A percentile compares a stretch with the other conserved stretches of the same genome.
These are phyloP conservation scores for Tortricodes alternella DNA, from an alignment of 2,888 invertebrate genomes.

Conservation along the genomic window DNA sequence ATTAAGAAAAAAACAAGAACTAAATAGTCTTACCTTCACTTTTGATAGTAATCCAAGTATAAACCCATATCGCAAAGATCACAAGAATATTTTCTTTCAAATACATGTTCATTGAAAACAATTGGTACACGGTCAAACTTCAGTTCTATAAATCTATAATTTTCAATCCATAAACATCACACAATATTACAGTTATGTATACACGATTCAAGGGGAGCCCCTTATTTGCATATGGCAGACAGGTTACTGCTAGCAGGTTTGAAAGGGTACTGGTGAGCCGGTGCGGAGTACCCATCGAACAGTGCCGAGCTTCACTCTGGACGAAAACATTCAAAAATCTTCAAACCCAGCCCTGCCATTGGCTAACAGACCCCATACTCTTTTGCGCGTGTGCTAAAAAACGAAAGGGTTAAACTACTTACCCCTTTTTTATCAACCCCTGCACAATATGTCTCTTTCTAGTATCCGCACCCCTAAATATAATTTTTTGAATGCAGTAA, in stretches of 20 bases:
- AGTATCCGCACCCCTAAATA: constrained; percentile 9
- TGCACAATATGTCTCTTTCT: constrained; percentile 58
- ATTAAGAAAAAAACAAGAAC: not conserved
- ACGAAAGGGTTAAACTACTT: constrained; percentile 73
- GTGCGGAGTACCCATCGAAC: constrained; percentile 50
- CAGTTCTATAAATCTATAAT: not conserved
- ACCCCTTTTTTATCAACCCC: constrained; percentile 68
- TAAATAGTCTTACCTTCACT: constrained; percentile 1
- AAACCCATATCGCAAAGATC: not conserved
- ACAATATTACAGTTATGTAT: not conserved
- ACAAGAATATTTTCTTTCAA: not conserved
- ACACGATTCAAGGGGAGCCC: not conserved
- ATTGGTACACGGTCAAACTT: not conserved
- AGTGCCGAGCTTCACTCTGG: constrained; percentile 47
- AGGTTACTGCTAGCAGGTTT: constrained; percentile 51
- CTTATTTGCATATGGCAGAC: constrained; percentile 46
- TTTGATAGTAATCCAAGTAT: constrained; percentile 1
- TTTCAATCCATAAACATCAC: not conserved
- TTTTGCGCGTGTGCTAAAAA: constrained; percentile 81
- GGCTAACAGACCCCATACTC: constrained; percentile 67
- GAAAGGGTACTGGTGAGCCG: constrained; percentile 55
- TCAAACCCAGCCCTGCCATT: constrained; percentile 65
- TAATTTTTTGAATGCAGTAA: not conserved
- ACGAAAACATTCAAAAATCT: constrained; percentile 69
- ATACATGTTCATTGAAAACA: not conserved